Conservation (phyloP, 1,140 invertebrate genomes). For the Lepidurus packardi region DNA sequence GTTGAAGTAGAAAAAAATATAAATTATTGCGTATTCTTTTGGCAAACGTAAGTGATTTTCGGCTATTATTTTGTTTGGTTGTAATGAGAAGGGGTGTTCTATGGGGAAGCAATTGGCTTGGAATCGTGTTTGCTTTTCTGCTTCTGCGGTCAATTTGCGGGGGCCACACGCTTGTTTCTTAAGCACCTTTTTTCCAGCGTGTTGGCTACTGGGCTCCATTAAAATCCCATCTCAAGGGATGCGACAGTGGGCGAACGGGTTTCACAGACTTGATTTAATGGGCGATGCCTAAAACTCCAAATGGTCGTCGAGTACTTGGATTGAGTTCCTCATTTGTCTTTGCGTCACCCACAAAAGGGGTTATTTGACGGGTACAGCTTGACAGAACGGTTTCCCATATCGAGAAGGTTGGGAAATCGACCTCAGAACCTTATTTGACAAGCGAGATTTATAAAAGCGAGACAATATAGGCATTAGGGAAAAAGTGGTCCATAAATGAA, state of each 20-base stretch:
- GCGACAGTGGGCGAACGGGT: constrained; percentile 7
- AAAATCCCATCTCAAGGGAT: not conserved
- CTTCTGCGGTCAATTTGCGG: not conserved
- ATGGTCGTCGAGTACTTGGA: not conserved
- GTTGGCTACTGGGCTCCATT: not conserved
- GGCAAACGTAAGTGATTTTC: too few relatives aligned
- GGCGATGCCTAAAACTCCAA: not conserved
- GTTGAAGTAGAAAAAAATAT: too few relatives aligned
- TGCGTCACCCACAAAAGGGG: not conserved
- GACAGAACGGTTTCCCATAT: not conserved
- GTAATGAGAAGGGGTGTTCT: not conserved
- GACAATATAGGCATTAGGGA: not conserved
- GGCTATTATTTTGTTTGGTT: not conserved
- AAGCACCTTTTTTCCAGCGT: not conserved
- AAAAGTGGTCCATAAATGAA: not conserved
- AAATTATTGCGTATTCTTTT: too few relatives aligned
- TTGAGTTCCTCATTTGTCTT: not conserved
- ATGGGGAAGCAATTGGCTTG: not conserved
- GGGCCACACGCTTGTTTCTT: not conserved
- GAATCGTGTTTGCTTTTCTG: not conserved
- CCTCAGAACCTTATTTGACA: not conserved
- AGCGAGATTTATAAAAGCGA: not conserved
- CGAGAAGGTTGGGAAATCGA: not conserved
- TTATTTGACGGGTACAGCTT: not conserved
- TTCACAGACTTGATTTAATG: not conserved